phyloP scores from a whole-genome alignment of 1,140 invertebrate genomes.

The Philotrypesis tridentata region DNA sequence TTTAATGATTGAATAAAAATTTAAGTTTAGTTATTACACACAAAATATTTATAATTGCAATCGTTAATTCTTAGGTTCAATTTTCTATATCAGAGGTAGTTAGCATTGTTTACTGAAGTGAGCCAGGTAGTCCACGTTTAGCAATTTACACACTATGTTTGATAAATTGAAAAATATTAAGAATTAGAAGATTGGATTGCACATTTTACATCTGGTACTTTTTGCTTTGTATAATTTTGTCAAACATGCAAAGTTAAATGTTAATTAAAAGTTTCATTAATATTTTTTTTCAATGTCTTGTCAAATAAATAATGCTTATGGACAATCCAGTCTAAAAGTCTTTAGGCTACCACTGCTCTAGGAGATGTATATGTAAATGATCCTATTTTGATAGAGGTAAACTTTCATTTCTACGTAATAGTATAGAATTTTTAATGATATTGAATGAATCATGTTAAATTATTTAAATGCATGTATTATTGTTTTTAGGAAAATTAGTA shows the following conservation, averaged over 20 bases:
- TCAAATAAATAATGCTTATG: conserved; percentile 81
- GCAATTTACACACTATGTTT: conserved; percentile 81
- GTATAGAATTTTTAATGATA: background rate
- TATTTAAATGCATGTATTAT: no score
- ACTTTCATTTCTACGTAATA: conserved; percentile 20
- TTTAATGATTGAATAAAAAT: background rate
- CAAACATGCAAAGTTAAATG: conserved; percentile 16
- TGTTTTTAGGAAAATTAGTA: conserved; percentile 66
- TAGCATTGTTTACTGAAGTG: conserved; percentile 83
- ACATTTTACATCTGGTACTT: conserved; percentile 80
- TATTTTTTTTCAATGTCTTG: conserved; percentile 76
- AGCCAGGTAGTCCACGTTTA: conserved; percentile 83
- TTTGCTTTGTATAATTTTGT: conserved; percentile 40
- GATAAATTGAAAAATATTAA: conserved; percentile 73
- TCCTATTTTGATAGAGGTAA: conserved; percentile 74
- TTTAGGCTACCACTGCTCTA: conserved; percentile 85
- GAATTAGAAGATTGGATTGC: conserved; percentile 92
- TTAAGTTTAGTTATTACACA: background rate
- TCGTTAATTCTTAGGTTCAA: conserved; percentile 70
- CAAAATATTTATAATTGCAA: conserved; percentile 39
- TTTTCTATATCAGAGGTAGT: conserved; percentile 82
- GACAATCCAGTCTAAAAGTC: conserved; percentile 80
- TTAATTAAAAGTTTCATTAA: conserved; percentile 21
- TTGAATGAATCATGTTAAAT: no score
- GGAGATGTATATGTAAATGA: conserved; percentile 90